Evolutionary conservation across 2,113 vertebrate species (phyloP), one percentile per base, ranked within the genome.

Genomic region (Crotalus viridis): DNA sequence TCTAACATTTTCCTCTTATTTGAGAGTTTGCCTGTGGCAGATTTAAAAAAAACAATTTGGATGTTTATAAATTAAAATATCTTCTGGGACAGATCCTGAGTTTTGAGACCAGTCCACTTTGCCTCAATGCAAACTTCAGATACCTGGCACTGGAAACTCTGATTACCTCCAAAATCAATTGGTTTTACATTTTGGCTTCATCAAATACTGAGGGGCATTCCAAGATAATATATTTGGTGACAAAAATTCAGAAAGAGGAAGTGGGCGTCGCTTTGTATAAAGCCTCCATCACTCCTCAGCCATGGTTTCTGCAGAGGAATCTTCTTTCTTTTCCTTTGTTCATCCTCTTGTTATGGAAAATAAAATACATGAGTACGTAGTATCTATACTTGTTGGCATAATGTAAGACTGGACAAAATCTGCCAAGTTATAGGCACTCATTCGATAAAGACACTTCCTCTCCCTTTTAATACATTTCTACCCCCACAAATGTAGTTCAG

Each of bases 291-390:
- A 57, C 33, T 10, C 54, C 10, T 7, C 43, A 89, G 91, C 56
- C 81, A 13, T 28, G 88, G 86, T 33, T 89, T 57, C 48, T 89
- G 87, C 26, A 43, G 12, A 90, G 52, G 92, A 52, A 87, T 89
- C 93, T 92, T 89, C 12, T 92, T 94, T 57, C 51, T 89, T 90
- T 91, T 10, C 74, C 81, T 64, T 91, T 89, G 88, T 89, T 92
- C 43, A 57, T 74, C 6, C 10, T 88, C 4, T 85, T 33, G 89
- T 85, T 21, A 88, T 51, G 56, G 24, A 92, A 90, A 21, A 81
- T 52, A 85, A 92, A 93, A 33, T 0, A 55, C 86, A 1, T 22
- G 52, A 74, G 10, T 85, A n/a, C 19, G 43, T 39, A 43, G n/a
- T 57, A 74, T 86, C 21, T 0, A 88, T 89, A 64, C 81, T 13